Evolutionary conservation across 1,140 invertebrate species (phyloP).

Genomic region (Drosophila repletoides): DNA sequence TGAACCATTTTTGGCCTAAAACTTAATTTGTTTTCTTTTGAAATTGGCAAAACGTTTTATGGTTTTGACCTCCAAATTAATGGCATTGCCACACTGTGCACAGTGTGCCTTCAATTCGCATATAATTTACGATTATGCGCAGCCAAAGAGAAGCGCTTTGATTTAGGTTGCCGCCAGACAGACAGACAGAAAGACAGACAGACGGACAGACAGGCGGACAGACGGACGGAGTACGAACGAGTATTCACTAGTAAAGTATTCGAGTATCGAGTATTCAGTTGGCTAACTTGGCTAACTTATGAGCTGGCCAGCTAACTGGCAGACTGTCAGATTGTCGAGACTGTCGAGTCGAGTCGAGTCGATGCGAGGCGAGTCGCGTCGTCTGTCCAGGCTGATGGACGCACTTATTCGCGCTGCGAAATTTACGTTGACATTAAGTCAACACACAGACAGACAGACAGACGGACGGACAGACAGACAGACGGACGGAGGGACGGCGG

Average conservation of each 20-base stretch:
- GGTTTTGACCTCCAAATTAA: too few species aligned
- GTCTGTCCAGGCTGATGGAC: conserved; percentile 50
- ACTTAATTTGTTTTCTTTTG: too few species aligned
- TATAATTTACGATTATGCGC: conserved; percentile 74
- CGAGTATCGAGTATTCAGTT: conserved; percentile 1
- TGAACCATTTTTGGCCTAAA: too few species aligned
- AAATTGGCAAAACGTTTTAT: too few species aligned
- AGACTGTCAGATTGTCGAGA: background rate
- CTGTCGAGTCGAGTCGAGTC: too few species aligned
- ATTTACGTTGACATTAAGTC: conserved; percentile 67
- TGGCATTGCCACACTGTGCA: too few species aligned
- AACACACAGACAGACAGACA: conserved; percentile 12
- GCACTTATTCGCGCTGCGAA: conserved; percentile 48
- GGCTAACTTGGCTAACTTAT: conserved; percentile 49
- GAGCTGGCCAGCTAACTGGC: conserved; percentile 29
- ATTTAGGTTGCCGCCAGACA: conserved; percentile 64
- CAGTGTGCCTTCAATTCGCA: conserved; percentile 50
- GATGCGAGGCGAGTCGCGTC: too few species aligned
- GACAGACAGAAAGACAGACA: too few species aligned
- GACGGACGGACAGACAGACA: background rate
- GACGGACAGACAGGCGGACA: too few species aligned
- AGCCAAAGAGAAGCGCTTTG: conserved; percentile 50
- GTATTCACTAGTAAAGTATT: background rate
- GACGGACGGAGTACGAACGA: background rate
- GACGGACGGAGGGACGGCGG: too few species aligned